phyloP scores from a whole-genome alignment of 2,888 invertebrate genomes.

The Leucophenga montana region DNA sequence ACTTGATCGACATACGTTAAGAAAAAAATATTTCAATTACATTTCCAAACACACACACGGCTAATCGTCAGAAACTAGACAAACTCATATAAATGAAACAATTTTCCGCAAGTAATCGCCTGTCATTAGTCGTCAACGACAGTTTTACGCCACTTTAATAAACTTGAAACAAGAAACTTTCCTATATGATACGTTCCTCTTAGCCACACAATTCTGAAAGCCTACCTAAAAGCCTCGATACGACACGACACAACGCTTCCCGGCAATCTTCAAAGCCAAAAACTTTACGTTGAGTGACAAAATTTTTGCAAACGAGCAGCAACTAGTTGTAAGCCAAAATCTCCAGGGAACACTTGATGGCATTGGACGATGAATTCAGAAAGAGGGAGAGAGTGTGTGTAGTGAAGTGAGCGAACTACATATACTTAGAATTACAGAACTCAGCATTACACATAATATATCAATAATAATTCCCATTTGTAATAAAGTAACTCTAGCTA shows the following conservation, averaged over 20 bases:
- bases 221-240: no score
- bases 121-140: conserved; percentile 62
- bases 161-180: conserved; percentile 49
- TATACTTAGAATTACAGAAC: no score
- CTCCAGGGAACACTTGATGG: background rate
- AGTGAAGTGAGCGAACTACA: background rate
- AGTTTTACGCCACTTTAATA: conserved; percentile 68
- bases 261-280: no score
- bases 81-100: conserved; percentile 26
- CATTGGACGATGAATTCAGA: background rate
- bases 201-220: conserved; percentile 37
- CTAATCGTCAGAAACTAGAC: no score
- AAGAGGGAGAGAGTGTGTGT: no score
- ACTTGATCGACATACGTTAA: no score
- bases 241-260: no score
- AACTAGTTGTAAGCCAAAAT: conserved; percentile 6
- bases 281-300: background rate
- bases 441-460: conserved; percentile 41
- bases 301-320: no score
- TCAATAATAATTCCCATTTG: conserved; percentile 59
- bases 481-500: conserved; percentile 40
- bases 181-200: background rate
- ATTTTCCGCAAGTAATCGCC: conserved; percentile 58
- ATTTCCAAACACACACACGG: no score
- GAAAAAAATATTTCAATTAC: no score